Evolutionary conservation across 2,797 vertebrate genomes (phyloP), one percentile per base, ranked within the genome.

Genomic region (Falco naumanni): DNA sequence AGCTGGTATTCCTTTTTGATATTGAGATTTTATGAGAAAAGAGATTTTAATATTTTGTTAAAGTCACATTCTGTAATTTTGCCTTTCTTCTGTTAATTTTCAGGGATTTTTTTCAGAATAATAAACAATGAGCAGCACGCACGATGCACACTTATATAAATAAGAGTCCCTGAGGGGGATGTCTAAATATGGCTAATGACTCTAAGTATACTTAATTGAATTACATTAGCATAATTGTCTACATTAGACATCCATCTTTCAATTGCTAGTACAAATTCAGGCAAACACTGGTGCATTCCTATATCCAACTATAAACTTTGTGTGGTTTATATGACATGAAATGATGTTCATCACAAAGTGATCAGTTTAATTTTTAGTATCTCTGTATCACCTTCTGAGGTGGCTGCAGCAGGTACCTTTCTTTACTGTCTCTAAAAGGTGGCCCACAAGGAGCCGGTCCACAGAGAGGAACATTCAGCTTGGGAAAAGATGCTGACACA

Each of bases 381-480:
- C 18, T 57, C 19, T 25, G 4, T 33, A 11, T 24, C 19, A 59
- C 16, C 4, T 47, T 54, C 48, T 37, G 22, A 53, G 10, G 5
- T 31, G 25, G 7, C 25, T 54, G 17, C 19, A 78, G 33, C 7
- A 39, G 13, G 3, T 59, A 34, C 1, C 7, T 89, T 64, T 80
- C 1, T 16, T 76, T 54, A 9, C 13, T 92, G 3, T 43, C 19
- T 61, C 11, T 53, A 13, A 7, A 47, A 19, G 50, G 68, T 45
- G 8, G 11, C 2, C 2, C 19, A 15, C 19, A 10, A 7, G 5
- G 47, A 0, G n/a, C 39, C 64, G 34, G 25, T 6, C 28, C 8
- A 51, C 47, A 59, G 16, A 86, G 24, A 34, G 16, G 51, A 76
- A 24, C 5, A 3, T 20, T 71, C 43, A 33, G 1, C 16, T 5